Conservation (phyloP, 2,113 vertebrate genomes). For the Micromys minutus region DNA sequence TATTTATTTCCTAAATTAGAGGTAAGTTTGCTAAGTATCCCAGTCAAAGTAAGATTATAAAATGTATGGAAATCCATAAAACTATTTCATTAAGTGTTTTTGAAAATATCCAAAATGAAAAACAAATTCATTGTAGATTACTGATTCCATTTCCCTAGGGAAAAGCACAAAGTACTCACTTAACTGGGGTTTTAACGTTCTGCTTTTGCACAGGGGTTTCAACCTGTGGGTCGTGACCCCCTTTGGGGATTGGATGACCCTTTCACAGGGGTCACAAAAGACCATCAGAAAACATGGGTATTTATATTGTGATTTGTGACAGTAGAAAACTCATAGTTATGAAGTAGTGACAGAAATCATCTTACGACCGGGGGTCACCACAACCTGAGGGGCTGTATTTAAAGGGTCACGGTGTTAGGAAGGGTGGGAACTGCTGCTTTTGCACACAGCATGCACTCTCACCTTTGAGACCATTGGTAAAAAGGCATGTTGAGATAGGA, state of each 20-base stretch:
- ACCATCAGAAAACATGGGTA: not conserved
- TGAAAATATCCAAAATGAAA: constrained; percentile 18
- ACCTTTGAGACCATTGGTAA: constrained; percentile 8
- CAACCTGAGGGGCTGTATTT: not conserved
- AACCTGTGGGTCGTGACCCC: not conserved
- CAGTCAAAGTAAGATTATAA: constrained; percentile 9
- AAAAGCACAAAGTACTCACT: not conserved
- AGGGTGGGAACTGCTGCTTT: not conserved
- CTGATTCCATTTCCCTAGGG: not conserved
- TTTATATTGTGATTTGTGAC: not conserved
- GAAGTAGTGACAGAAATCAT: not conserved
- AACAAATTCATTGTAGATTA: constrained; percentile 15
- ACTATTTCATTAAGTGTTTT: not conserved
- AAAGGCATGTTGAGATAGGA: not conserved
- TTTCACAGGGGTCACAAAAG: not conserved
- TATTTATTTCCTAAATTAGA: not conserved
- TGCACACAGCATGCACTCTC: not conserved
- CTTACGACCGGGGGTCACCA: not conserved
- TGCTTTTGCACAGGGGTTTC: not conserved
- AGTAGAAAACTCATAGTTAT: not conserved
- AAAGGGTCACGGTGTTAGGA: not conserved
- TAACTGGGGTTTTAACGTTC: not conserved
- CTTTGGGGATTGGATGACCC: not conserved
- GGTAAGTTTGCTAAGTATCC: not conserved
- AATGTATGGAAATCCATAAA: not conserved